Base-by-base conservation (phyloP, 64 coral and sea anemone species). In the Stichodactyla helianthus region DNA sequence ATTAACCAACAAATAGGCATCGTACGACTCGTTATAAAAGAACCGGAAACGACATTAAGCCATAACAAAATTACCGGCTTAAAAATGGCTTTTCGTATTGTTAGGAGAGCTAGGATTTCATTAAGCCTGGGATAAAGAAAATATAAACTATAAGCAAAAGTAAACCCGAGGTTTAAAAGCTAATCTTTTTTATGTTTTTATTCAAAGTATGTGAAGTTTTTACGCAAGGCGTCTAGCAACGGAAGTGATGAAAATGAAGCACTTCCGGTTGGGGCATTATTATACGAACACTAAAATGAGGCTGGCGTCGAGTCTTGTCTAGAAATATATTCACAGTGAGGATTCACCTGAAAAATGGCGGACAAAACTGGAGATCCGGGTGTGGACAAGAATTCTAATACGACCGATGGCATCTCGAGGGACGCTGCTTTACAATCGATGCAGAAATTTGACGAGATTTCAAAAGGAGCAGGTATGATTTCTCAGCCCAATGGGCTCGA, bases 401-500 rank as follows among this genome's bases (percentile, higher is more conserved):
- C 88, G 59, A 85, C 86, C 20, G 55, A 79, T 59, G 27, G 55
- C 50, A 93, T 79, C 10, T 68, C 79, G 23, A 71, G 71, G n/a
- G 67, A 79, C 59, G 19, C 17, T 18, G 58, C 86, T 89, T 62
- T 77, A 79, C 80, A 85, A 68, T 26, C 86, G 65, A 65, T 77
- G 51, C 77, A 89, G 68, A 62, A 93, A 81, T 70, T 86, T 61
- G 91, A 93, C 56, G 88, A 85, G 70, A 71, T 85, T 7, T 63
- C 87, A 52, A 86, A 88, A 52, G 82, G 79, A 71, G 87, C 82
- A 63, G 71, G 91, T 26, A 82, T 67, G 6, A 51, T 93, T 27
- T 88, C 87, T n/a, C 86, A 88, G 53, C 50, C 74, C 50, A 82
- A 22, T 58, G 65, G 80, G 7, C 27, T 65, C 53, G 82, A 80